A percentile compares a stretch with the other conserved stretches of the same genome.
These are phyloP conservation scores for Scophthalmus maximus DNA, from an alignment of 2,113 vertebrate species.

Conservation along the genomic window DNA sequence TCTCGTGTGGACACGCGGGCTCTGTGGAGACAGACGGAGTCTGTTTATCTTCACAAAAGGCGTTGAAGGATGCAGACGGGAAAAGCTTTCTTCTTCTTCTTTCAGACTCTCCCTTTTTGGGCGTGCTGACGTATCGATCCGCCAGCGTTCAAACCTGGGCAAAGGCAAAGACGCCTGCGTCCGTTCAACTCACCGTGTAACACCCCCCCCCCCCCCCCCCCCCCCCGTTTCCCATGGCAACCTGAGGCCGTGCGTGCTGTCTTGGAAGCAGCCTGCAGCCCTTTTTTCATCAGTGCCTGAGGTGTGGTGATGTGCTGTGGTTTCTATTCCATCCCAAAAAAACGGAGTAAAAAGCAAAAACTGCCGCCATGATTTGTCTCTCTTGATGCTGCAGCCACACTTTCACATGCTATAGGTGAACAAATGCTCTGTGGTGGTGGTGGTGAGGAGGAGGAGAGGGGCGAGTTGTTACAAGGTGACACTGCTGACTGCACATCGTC, in stretches of 20 bases:
- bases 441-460: not conserved
- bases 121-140: slow-evolving; percentile 66
- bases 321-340: slow-evolving; percentile 19
- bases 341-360: slow-evolving; percentile 8
- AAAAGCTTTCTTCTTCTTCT: slow-evolving; percentile 40
- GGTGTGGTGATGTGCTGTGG: slow-evolving; percentile 50
- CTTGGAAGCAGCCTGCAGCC: slow-evolving; percentile 59
- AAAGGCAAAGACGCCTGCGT: slow-evolving; percentile 47
- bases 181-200: slow-evolving; percentile 40
- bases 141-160: slow-evolving; percentile 47
- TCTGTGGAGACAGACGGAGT: slow-evolving; percentile 2
- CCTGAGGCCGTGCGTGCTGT: slow-evolving; percentile 48
- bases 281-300: slow-evolving; percentile 58
- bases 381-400: slow-evolving; percentile 28
- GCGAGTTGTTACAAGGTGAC: slow-evolving; percentile 29
- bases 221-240: slow-evolving; percentile 74
- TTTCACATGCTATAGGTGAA: slow-evolving; percentile 9
- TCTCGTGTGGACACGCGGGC: not conserved
- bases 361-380: slow-evolving; percentile 34
- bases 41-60: slow-evolving; percentile 40
- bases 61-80: slow-evolving; percentile 29
- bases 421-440: not conserved
- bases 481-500: slow-evolving; percentile 50
- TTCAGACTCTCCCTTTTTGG: slow-evolving; percentile 48
- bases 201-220: not conserved